phyloP scores from a whole-genome alignment of 2,888 invertebrate genomes.

The Scotopteryx bipunctaria region DNA sequence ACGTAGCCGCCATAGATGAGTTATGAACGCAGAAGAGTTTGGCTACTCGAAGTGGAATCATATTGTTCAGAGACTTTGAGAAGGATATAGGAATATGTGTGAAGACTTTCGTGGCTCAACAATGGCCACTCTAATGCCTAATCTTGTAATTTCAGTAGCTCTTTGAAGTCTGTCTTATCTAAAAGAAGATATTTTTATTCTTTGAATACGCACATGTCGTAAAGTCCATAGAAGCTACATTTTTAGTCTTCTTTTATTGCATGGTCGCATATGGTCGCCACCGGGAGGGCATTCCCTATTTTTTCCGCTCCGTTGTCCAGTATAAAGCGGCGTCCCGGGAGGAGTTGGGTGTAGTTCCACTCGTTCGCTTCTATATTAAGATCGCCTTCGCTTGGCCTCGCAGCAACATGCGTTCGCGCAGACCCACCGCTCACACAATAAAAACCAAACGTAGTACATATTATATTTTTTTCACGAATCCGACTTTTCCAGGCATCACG shows the following conservation, averaged over 20 bases:
- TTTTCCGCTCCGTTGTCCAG: slow-evolving; percentile 42
- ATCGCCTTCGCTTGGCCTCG: slow-evolving; percentile 71
- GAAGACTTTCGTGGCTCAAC: too few relatives aligned
- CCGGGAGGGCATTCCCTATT: slow-evolving; percentile 46
- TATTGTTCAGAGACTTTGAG: too few relatives aligned
- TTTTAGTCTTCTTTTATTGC: slow-evolving; percentile 11
- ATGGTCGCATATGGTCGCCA: slow-evolving; percentile 16
- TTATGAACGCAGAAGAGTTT: neutral
- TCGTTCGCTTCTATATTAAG: slow-evolving; percentile 78
- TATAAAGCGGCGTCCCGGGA: slow-evolving; percentile 69
- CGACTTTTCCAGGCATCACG: slow-evolving; percentile 59
- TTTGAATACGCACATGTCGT: slow-evolving; percentile 16
- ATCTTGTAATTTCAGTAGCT: too few relatives aligned
- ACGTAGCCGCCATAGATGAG: slow-evolving; percentile 12
- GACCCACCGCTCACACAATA: slow-evolving; percentile 60
- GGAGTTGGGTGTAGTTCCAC: slow-evolving; percentile 60
- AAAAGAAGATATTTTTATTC: neutral
- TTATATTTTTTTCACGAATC: slow-evolving; percentile 74
- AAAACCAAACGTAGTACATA: slow-evolving; percentile 78
- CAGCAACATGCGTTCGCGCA: slow-evolving; percentile 70
- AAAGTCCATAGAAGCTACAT: neutral
- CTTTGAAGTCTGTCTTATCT: too few relatives aligned
- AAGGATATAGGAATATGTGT: too few relatives aligned
- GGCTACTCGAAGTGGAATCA: neutral
- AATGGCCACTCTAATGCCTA: too few relatives aligned